Percentiles rank a stretch among this genome's conserved stretches.
phyloP scores from a whole-genome alignment of 1,140 invertebrate genomes.

The Neuroterus valhalla region DNA sequence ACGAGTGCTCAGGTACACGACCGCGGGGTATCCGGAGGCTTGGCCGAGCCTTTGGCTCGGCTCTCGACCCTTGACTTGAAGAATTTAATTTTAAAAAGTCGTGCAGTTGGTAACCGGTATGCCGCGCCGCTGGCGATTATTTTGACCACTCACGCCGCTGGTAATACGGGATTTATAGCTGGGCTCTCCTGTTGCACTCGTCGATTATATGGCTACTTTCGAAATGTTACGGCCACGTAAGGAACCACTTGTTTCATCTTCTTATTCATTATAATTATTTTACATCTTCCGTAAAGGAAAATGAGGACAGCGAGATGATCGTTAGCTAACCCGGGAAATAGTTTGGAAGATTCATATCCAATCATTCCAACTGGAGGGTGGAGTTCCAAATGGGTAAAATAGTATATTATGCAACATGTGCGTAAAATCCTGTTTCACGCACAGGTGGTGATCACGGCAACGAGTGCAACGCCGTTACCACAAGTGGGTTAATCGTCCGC shows the following conservation, averaged over 20 bases:
- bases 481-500: too few species aligned
- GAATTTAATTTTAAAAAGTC: constrained; percentile 60
- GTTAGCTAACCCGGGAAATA: constrained; percentile 37
- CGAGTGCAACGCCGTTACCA: too few species aligned
- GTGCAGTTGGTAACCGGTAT: constrained; percentile 54
- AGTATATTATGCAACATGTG: too few species aligned
- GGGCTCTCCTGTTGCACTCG: constrained; percentile 46
- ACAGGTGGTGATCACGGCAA: too few species aligned
- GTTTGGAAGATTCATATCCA: too few species aligned
- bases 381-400: neutral
- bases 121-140: constrained; percentile 57
- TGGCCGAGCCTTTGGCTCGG: constrained; percentile 46
- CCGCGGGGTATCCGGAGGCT: constrained; percentile 41
- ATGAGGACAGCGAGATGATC: constrained; percentile 33
- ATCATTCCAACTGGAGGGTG: too few species aligned
- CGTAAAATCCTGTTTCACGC: too few species aligned
- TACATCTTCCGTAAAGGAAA: constrained; percentile 27
- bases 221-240: constrained; percentile 40
- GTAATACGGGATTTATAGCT: constrained; percentile 59
- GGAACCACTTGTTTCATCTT: constrained; percentile 4
- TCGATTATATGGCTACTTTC: constrained; percentile 55
- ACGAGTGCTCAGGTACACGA: constrained; percentile 35
- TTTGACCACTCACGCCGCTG: constrained; percentile 57
- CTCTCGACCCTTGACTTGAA: constrained; percentile 53
- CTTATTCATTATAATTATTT: constrained; percentile 19